Percentiles rank a stretch among this genome's conserved stretches.
Evolutionary conservation across 2,797 vertebrate genomes (phyloP).

Genomic region (Galago senegalensis): DNA sequence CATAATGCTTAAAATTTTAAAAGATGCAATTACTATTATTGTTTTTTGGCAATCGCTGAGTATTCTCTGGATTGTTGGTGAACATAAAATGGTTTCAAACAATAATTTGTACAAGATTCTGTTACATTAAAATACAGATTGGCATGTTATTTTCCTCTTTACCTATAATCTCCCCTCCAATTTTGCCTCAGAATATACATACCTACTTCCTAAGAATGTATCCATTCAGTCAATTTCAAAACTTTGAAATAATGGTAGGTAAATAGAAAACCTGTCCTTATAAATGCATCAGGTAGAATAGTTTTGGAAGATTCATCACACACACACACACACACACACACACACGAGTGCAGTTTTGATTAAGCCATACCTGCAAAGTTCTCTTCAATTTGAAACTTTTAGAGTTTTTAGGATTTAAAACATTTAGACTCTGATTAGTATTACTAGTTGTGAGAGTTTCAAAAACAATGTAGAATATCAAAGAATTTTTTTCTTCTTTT

Average conservation of each 20-base stretch:
- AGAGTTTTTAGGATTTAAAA: neutral
- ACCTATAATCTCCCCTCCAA: neutral
- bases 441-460: neutral
- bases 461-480: neutral
- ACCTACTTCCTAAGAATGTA: neutral
- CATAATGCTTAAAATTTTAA: constrained; percentile 84
- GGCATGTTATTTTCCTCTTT: constrained; percentile 26
- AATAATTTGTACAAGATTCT: constrained; percentile 57
- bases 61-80: constrained; percentile 53
- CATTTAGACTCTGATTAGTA: neutral
- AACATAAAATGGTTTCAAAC: constrained; percentile 57
- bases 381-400: neutral
- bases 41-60: constrained; percentile 56
- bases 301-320: neutral
- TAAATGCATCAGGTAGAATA: constrained; percentile 4
- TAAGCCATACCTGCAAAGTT: neutral
- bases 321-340: neutral
- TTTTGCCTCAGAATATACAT: neutral
- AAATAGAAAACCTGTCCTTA: constrained; percentile 16
- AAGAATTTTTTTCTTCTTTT: neutral
- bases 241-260: constrained; percentile 10
- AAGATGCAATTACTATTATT: constrained; percentile 76
- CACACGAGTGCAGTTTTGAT: neutral
- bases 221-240: constrained; percentile 21
- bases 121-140: constrained; percentile 69